Evolutionary conservation across 1,140 invertebrate species (phyloP).

Genomic region (Dreissena rostriformis): DNA sequence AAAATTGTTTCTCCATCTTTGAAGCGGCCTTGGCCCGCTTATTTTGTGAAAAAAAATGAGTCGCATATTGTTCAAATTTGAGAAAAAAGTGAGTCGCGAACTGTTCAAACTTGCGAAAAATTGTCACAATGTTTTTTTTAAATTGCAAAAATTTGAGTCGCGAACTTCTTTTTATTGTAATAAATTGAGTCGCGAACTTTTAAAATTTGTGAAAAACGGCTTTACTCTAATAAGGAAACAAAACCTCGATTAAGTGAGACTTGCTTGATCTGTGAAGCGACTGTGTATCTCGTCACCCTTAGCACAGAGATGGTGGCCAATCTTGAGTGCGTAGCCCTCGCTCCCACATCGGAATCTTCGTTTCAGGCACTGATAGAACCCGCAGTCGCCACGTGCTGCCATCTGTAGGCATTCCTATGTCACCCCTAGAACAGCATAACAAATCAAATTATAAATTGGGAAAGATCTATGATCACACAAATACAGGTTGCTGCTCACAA

Average conservation of each 20-base stretch:
- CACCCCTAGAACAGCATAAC: not conserved
- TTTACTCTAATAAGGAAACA: not conserved
- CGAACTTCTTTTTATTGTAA: not conserved
- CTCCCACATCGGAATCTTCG: slow-evolving; percentile 12
- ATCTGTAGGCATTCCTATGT: not conserved
- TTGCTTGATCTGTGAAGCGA: not conserved
- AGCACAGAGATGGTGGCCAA: slow-evolving; percentile 14
- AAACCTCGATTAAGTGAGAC: too few relatives aligned
- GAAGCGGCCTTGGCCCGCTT: too few relatives aligned
- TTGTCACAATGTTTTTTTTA: not conserved
- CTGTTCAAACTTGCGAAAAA: not conserved
- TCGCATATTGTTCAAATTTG: too few relatives aligned
- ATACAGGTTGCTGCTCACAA: too few relatives aligned
- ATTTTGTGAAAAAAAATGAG: too few relatives aligned
- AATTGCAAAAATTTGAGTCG: not conserved
- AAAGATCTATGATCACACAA: too few relatives aligned
- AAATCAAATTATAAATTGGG: too few relatives aligned
- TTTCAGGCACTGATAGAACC: slow-evolving; percentile 22
- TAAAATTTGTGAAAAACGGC: not conserved
- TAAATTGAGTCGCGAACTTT: not conserved
- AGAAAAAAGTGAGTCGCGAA: not conserved
- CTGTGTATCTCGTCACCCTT: not conserved
- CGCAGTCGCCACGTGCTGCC: slow-evolving; percentile 8
- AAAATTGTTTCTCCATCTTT: too few relatives aligned
- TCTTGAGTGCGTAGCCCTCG: not conserved